Percentiles rank a stretch among this genome's conserved stretches.
These are phyloP conservation scores for Camponotus pennsylvanicus DNA, from an alignment of 1,140 invertebrate species.

Conservation along the genomic window DNA sequence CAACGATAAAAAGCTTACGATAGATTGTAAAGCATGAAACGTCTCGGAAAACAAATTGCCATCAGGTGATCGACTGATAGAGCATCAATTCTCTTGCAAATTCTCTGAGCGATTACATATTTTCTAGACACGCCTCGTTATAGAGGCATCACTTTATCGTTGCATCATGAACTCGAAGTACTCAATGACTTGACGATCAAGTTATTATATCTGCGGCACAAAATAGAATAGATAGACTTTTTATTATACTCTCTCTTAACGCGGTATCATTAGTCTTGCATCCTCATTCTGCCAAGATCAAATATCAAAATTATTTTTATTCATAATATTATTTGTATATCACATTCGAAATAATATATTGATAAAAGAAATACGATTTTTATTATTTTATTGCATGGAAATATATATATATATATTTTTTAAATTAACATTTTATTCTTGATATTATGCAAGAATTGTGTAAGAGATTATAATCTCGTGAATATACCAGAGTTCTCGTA, in stretches of 20 bases:
- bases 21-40: constrained; percentile 46
- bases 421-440: constrained; percentile 9
- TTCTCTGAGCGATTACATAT: constrained; percentile 53
- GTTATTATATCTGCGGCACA: constrained; percentile 29
- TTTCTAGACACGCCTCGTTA: constrained; percentile 55
- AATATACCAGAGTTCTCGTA: not conserved
- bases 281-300: constrained; percentile 16
- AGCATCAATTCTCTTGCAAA: constrained; percentile 58
- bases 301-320: constrained; percentile 22
- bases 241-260: constrained; percentile 13
- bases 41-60: constrained; percentile 48
- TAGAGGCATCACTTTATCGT: constrained; percentile 53
- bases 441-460: not conserved
- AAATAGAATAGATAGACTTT: constrained; percentile 23
- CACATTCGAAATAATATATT: not conserved
- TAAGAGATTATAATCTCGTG: not conserved
- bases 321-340: not conserved
- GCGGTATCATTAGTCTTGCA: not conserved
- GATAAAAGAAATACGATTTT: not conserved
- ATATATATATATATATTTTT: not conserved
- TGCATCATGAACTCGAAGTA: constrained; percentile 36
- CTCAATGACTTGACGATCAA: constrained; percentile 36
- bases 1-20: constrained; percentile 32
- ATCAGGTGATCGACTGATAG: constrained; percentile 43
- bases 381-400: not conserved